phyloP scores from a whole-genome alignment of 2,888 invertebrate species.

The Podotricha telesiphe region DNA sequence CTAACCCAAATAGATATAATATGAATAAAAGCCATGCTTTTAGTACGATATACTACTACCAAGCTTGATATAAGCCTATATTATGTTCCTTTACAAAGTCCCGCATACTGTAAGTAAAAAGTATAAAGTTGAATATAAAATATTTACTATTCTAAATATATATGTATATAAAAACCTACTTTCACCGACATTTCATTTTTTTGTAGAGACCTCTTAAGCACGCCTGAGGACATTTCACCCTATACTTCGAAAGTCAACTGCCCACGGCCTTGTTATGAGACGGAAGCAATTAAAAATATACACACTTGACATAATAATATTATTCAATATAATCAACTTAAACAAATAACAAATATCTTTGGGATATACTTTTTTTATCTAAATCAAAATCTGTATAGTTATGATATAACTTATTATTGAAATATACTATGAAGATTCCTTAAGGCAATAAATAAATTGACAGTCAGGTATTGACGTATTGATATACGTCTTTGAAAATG shows the following conservation, averaged over 20 bases:
- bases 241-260: constrained; percentile 25
- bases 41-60: too few species aligned
- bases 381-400: too few species aligned
- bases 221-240: constrained; percentile 22
- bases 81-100: not conserved
- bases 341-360: not conserved
- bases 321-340: not conserved
- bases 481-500: too few species aligned
- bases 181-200: constrained; percentile 19
- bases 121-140: not conserved
- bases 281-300: constrained; percentile 23
- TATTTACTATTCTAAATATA: not conserved
- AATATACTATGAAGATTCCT: too few species aligned
- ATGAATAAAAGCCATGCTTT: too few species aligned
- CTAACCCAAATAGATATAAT: too few species aligned
- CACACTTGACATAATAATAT: constrained; percentile 6
- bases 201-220: constrained; percentile 24
- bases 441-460: too few species aligned
- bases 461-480: too few species aligned
- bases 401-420: too few species aligned
- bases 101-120: not conserved
- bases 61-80: not conserved
- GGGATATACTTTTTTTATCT: too few species aligned
- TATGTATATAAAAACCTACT: not conserved
- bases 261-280: constrained; percentile 22